A percentile compares a stretch with the other conserved stretches of the same genome.
Evolutionary conservation across 2,113 vertebrate genomes (phyloP).

Genomic region (Sisor rabdophorus): DNA sequence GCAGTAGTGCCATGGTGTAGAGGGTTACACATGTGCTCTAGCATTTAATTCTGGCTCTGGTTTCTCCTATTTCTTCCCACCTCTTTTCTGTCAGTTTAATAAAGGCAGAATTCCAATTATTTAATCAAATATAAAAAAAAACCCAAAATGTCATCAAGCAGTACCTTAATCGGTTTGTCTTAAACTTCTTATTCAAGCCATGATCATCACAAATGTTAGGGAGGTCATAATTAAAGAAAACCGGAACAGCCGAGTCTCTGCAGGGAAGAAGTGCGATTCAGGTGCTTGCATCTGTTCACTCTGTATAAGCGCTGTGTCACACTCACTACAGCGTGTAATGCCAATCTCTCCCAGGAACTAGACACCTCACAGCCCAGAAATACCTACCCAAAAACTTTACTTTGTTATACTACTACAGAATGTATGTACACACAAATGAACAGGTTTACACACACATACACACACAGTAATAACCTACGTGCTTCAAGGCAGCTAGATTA

Average conservation of each 20-base stretch:
- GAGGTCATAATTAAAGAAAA: background rate
- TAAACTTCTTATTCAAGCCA: background rate
- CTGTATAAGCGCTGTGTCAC: constrained; percentile 26
- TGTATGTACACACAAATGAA: constrained; percentile 40
- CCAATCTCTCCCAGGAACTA: constrained; percentile 16
- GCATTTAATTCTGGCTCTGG: too few relatives aligned
- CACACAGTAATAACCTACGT: constrained; percentile 24
- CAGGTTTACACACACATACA: constrained; percentile 33
- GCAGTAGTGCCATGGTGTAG: too few relatives aligned
- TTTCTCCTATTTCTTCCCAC: too few relatives aligned
- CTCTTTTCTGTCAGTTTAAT: too few relatives aligned
- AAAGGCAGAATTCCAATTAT: too few relatives aligned
- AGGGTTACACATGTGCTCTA: too few relatives aligned
- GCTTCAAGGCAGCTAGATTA: background rate
- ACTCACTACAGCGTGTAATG: constrained; percentile 26
- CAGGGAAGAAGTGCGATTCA: constrained; percentile 47
- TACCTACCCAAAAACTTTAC: background rate
- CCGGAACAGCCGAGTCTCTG: constrained; percentile 12
- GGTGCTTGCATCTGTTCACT: constrained; percentile 42
- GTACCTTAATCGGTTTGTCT: background rate
- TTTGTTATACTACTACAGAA: constrained; percentile 47
- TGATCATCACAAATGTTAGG: background rate
- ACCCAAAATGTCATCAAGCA: background rate
- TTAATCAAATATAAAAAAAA: too few relatives aligned
- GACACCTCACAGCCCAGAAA: background rate